phyloP scores from a whole-genome alignment of 2,113 vertebrate species.

The Morone saxatilis region DNA sequence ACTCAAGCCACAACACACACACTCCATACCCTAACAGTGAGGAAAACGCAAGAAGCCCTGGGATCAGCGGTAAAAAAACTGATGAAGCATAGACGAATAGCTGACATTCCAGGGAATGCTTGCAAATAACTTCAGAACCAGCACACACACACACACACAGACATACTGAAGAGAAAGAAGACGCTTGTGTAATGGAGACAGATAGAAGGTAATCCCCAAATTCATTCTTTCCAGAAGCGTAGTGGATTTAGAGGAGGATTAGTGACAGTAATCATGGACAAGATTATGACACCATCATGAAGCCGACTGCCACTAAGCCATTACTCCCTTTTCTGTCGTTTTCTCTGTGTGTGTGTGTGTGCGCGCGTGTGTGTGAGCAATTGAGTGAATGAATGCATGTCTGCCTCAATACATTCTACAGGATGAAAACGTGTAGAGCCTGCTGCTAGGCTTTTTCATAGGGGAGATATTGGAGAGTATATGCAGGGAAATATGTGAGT shows the following conservation, averaged over 20 bases:
- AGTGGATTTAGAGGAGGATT: constrained; percentile 79
- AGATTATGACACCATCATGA: constrained; percentile 79
- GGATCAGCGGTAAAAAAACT: constrained; percentile 69
- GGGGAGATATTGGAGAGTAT: constrained; percentile 25
- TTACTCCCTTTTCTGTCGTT: constrained; percentile 64
- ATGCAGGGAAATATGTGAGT: constrained; percentile 1
- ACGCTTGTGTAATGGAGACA: constrained; percentile 70
- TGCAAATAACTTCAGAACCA: constrained; percentile 63
- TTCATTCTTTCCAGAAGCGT: constrained; percentile 75
- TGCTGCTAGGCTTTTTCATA: constrained; percentile 46
- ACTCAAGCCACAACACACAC: constrained; percentile 12
- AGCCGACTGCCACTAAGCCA: constrained; percentile 72
- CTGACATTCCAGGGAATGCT: constrained; percentile 73
- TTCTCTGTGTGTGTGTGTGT: constrained; percentile 22
- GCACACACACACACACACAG: constrained; percentile 37
- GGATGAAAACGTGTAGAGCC: constrained; percentile 71
- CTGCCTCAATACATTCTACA: constrained; percentile 61
- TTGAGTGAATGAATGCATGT: constrained; percentile 60
- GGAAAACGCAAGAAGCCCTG: constrained; percentile 68
- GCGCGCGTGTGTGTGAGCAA: constrained; percentile 21
- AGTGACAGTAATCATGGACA: constrained; percentile 82
- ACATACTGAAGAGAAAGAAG: constrained; percentile 48
- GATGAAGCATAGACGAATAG: constrained; percentile 66
- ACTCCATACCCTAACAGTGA: constrained; percentile 45
- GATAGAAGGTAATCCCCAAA: constrained; percentile 73